Conservation (phyloP, 2,113 vertebrate genomes). For the Ornithorhynchus anatinus region DNA sequence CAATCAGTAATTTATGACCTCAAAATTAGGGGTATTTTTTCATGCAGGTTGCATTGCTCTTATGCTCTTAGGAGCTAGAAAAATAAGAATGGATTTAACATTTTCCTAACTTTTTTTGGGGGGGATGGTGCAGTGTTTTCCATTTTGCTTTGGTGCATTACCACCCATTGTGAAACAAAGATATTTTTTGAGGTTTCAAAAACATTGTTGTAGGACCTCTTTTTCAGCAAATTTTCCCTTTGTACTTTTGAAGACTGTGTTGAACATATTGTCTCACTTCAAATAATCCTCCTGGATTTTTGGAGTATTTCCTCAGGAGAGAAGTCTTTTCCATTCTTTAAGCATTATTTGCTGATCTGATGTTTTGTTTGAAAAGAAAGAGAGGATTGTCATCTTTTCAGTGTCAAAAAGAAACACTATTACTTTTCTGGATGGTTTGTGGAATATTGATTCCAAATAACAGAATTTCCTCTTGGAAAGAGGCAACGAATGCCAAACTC, state of each 20-base stretch:
- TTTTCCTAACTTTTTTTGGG: too few species aligned
- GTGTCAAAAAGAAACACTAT: neutral
- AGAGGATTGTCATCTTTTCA: neutral
- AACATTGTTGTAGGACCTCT: neutral
- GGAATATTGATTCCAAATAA: too few species aligned
- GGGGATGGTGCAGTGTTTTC: too few species aligned
- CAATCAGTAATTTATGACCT: conserved; percentile 33
- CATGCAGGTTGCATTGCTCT: too few species aligned
- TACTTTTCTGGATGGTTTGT: too few species aligned
- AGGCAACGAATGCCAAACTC: too few species aligned
- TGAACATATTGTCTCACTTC: neutral
- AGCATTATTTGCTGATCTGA: neutral
- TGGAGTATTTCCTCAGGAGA: neutral
- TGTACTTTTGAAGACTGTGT: neutral
- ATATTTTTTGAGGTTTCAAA: neutral
- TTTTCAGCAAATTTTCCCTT: conserved; percentile 7
- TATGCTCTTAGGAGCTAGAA: too few species aligned
- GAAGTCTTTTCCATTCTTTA: neutral
- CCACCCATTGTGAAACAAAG: neutral
- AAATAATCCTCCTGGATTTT: neutral
- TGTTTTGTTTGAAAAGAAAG: neutral
- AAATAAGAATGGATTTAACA: too few species aligned
- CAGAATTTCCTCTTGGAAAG: too few species aligned
- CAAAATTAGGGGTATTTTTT: conserved; percentile 32
- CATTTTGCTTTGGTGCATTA: neutral